Conservation (phyloP, 37 sponge, comb jelly and placozoan species). For the Aplysina aerophoba region DNA sequence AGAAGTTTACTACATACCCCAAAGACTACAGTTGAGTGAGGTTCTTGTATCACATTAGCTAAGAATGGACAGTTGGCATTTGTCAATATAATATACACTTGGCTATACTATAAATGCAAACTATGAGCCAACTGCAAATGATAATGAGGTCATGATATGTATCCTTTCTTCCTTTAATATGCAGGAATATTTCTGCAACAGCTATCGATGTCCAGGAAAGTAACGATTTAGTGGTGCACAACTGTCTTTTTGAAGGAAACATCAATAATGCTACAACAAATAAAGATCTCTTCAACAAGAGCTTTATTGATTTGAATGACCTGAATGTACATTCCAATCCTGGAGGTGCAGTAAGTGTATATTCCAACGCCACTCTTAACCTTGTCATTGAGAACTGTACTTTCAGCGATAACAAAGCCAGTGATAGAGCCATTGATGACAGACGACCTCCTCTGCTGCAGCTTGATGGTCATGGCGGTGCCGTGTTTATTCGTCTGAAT, state of each 20-base stretch:
- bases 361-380: background rate
- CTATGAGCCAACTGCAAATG: no score
- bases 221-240: constrained; percentile 11
- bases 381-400: constrained; percentile 6
- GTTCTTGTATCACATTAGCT: no score
- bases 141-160: no score
- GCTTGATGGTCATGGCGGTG: constrained; percentile 27
- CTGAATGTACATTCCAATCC: background rate
- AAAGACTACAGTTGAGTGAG: no score
- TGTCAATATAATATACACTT: no score
- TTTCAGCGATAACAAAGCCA: constrained; percentile 48
- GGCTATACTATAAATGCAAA: no score
- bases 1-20: no score
- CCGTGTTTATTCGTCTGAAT: background rate
- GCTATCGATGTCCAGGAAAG: constrained; percentile 39
- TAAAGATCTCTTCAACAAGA: background rate
- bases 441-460: constrained; percentile 9
- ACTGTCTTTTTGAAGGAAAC: constrained; percentile 43
- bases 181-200: constrained; percentile 36
- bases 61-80: no score
- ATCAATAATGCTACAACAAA: background rate
- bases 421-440: background rate
- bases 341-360: constrained; percentile 16
- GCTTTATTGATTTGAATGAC: background rate
- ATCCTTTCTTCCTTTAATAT: background rate